These are phyloP conservation scores for Eubucco bourcierii DNA, from an alignment of 2,113 vertebrate species.

Conservation along the genomic window DNA sequence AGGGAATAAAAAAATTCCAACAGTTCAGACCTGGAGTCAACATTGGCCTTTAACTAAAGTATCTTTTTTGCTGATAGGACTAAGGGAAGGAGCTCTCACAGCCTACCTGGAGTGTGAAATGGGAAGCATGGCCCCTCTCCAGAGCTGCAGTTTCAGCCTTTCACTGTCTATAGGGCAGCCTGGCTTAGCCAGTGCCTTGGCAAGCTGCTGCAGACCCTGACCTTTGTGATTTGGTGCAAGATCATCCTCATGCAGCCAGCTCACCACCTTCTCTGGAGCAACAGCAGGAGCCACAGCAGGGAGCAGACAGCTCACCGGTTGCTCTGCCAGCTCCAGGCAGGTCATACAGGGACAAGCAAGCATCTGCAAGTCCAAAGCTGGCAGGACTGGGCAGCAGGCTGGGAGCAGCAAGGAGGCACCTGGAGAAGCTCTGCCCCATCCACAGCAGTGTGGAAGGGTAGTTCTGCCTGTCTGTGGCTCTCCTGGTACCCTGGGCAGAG, in stretches of 20 bases:
- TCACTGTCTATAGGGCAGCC: neutral
- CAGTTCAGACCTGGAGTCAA: neutral
- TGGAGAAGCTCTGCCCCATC: neutral
- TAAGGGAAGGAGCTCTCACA: neutral
- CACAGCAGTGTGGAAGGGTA: neutral
- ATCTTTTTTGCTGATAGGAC: neutral
- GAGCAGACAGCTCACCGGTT: neutral
- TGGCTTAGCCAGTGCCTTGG: neutral
- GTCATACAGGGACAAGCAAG: neutral
- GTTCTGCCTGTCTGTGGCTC: neutral
- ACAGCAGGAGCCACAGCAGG: neutral
- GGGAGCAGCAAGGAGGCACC: neutral
- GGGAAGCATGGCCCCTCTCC: neutral
- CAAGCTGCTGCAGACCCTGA: neutral
- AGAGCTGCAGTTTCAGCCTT: neutral
- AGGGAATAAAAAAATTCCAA: no score
- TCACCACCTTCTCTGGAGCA: neutral
- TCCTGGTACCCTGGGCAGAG: neutral
- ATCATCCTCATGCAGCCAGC: neutral
- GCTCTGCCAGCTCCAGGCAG: neutral
- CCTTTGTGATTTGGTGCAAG: neutral
- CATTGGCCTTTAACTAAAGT: neutral
- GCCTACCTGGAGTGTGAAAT: neutral
- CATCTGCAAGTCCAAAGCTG: rapidly evolving
- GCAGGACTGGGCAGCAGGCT: neutral